These are phyloP conservation scores for Phoxinus dragarum DNA, from an alignment of 2,797 vertebrate species.

Conservation along the genomic window DNA sequence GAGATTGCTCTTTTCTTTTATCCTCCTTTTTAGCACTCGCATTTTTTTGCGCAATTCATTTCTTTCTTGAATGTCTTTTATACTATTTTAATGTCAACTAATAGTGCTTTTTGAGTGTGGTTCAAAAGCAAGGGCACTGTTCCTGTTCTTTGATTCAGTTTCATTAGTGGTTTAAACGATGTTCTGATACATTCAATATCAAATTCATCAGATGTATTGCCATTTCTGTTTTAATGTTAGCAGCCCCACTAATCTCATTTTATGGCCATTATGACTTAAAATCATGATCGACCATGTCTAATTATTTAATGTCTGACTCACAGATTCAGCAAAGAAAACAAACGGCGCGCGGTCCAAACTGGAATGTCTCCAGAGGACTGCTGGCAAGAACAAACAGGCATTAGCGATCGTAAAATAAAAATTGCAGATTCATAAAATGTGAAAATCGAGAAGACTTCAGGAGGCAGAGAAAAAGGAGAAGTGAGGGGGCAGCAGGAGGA, in stretches of 20 bases:
- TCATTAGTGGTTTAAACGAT: constrained; percentile 52
- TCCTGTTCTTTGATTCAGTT: constrained; percentile 47
- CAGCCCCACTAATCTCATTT: constrained; percentile 48
- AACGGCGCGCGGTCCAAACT: constrained; percentile 26
- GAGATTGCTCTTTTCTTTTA: constrained; percentile 56
- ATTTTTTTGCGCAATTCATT: constrained; percentile 49
- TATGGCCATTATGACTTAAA: constrained; percentile 49
- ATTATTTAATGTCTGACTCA: constrained; percentile 47
- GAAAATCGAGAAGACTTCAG: neutral
- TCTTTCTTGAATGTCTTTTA: constrained; percentile 48
- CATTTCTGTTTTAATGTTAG: constrained; percentile 47
- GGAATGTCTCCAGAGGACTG: constrained; percentile 29
- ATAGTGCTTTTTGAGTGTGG: constrained; percentile 55
- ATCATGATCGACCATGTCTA: constrained; percentile 46
- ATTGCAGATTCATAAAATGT: constrained; percentile 9
- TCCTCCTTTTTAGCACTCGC: constrained; percentile 45
- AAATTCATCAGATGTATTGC: constrained; percentile 51
- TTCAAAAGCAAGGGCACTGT: constrained; percentile 53
- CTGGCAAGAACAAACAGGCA: constrained; percentile 41
- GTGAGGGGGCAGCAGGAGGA: constrained; percentile 24
- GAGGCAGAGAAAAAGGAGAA: constrained; percentile 2
- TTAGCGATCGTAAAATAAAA: constrained; percentile 30
- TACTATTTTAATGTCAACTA: constrained; percentile 43
- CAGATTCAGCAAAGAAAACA: constrained; percentile 43
- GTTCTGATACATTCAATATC: constrained; percentile 49